Base-by-base conservation (phyloP, 1,140 invertebrate species). In the Drosophila pallidifrons region DNA sequence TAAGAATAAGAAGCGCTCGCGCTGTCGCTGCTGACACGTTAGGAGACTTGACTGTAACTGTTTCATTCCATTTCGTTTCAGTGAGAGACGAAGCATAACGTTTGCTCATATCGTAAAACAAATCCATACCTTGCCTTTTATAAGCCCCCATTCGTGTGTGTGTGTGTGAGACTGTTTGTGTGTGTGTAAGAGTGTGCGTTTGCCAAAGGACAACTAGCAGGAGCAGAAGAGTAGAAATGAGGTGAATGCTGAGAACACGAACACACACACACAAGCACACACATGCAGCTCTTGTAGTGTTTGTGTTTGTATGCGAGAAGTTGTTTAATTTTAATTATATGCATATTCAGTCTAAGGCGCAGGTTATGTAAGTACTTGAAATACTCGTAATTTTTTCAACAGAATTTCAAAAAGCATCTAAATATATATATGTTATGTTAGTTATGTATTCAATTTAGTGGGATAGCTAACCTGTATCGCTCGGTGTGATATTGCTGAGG, bases 381-480 rank as follows among this genome's bases (percentile, higher is more conserved):
- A 57, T 43, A 38, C 1, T 38, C 35, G 35, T 10, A 59, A 25
- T 57, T 16, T 16, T 41, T 13, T 20, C 2, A 58, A 28, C 7
- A 25, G 38, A 43, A 16, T 43, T 5, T 20, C 38, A 11, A 3
- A 43, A 10, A 7, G 13, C 5, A 38, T 55, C 10, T 57, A 13
- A 7, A 57, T 57, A 54, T 64, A 13, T 6, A 25, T 25, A 25
- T 25, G 20, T 25, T 25, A 25, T 25, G 20, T 25, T 4, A 25
- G n/a, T 16, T 15, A 13, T 38, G 13, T 1, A 35, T 55, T 5
- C 10, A 5, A 54, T n/a, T 5, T 64, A 15, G 46, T n/a, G 25
- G 38, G 92, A n/a, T 93, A 80, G 38, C 93, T 93, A 80, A 94
- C 94, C 94, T 94, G 94, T 94, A 86, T 94, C 94, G 64, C 93